Base-by-base conservation (phyloP, 2,797 vertebrate species). In the Melanotaenia trifasciata region DNA sequence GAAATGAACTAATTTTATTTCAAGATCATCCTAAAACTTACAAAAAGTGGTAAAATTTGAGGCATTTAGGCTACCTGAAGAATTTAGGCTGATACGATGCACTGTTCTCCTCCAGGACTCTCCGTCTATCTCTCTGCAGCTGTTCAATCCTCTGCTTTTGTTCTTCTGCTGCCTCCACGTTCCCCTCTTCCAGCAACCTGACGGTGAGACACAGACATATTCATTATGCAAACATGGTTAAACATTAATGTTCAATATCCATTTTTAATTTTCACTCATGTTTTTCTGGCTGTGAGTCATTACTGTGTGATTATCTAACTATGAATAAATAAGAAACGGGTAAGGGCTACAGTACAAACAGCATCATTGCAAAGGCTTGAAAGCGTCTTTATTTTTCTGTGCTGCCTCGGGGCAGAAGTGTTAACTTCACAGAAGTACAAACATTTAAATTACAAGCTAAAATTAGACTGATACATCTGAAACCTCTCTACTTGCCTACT, bases 91-190 rank as follows among this genome's bases (percentile, higher is more conserved):
- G 95, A 90, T 99, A 96, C n/a, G 94, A 91, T 69, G 91, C 30
- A 14, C 90, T 93, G 83, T 93, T 96, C 79, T 98, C 97, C 76
- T 99, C 97, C 32, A 96, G 89, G 87, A 96, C 91, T 82, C 93
- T 93, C 61, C 96, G 93, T 70, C 96, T 90, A 30, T 99, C 96
- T 88, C 98, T 94, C 93, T 99, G 98, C 16, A 98, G 94, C 89
- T 98, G 94, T 82, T 99, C 97, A 0, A 99, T 96, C 89, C 96
- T 95, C 89, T 98, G 96, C 85, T 99, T 99, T 77, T 99, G 96
- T 59, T 92, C 84, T 89, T 99, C 97, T 56, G 98, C 98, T 65
- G 90, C 95, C 84, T 98, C 97, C 71, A 96, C 32, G 71, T 96
- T 94, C 36, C 98, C 98, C 88, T 99, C 98, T 88, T 99, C 98